A percentile compares a stretch with the other conserved stretches of the same genome.
Conservation (phyloP, 2,888 invertebrate genomes). For the Pachydiplax longipennis region DNA sequence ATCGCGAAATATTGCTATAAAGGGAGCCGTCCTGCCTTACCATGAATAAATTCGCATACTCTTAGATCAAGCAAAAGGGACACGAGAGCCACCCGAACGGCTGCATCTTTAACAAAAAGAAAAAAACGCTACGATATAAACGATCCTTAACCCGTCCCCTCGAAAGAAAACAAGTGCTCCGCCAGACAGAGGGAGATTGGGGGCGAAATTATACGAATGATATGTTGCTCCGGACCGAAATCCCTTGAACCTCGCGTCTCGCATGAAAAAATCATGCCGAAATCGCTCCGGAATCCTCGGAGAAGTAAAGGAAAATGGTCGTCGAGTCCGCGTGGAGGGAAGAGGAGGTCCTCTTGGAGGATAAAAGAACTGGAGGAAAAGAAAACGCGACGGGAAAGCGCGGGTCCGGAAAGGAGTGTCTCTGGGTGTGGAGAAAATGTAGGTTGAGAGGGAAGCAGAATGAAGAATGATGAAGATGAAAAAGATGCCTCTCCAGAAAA, state of each 20-base stretch:
- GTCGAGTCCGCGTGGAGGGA: background rate
- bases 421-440: too few relatives aligned
- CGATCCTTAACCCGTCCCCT: background rate
- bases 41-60: too few relatives aligned
- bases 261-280: slow-evolving; percentile 40
- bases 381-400: background rate
- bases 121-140: background rate
- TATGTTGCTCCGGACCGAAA: slow-evolving; percentile 28
- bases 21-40: too few relatives aligned
- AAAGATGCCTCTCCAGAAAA: slow-evolving; percentile 24
- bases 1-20: too few relatives aligned
- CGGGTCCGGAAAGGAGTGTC: background rate
- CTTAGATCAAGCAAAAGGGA: too few relatives aligned
- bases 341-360: background rate
- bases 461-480: slow-evolving; percentile 40
- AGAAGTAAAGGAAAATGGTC: background rate
- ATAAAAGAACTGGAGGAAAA: too few relatives aligned
- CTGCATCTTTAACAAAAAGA: background rate
- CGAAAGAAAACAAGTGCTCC: background rate
- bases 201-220: slow-evolving; percentile 25
- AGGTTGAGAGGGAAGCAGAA: background rate
- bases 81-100: too few relatives aligned
- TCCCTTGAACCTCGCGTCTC: slow-evolving; percentile 3
- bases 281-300: slow-evolving; percentile 24
- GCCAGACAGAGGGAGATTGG: background rate